Base-by-base conservation (phyloP, 2,113 vertebrate species). In the Martes martes region DNA sequence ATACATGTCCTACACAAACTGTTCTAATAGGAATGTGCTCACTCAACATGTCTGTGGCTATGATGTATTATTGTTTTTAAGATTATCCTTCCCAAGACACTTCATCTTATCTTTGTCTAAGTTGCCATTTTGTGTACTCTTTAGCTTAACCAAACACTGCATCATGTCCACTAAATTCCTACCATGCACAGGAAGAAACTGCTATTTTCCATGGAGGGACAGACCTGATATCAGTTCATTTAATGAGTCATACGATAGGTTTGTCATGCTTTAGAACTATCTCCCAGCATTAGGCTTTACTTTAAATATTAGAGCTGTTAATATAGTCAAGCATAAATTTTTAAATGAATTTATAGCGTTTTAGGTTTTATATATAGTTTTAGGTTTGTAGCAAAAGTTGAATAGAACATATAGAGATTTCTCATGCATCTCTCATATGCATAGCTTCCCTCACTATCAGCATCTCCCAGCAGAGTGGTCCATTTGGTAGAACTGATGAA, bases 241-340 rank as follows among this genome's bases (percentile, higher is more conserved):
- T 76, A 57, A 69, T 86, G 13, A n/a, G 9, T 92, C 23, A 86
- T 69, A 52, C 90, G 50, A 57, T n/a, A 61, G 42, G 7, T 61
- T 91, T 63, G 4, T 19, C 28, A 73, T 73, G 24, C 33, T 74
- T 79, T 83, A 88, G 47, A 57, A 74, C 39, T 80, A 26, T 83
- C 7, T 96, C 89, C 80, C 87, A 65, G 11, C 50, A 10, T 65
- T 95, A 90, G 0, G 2, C 8, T 63, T 36, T 89, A 16, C 31
- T 94, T 61, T 94, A 96, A 95, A 92, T 79, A 83, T 57, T 97
- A 63, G 0, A 96, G 8, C 36, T 74, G 81, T 95, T 92, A 80
- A 65, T 28, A 95, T 80, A 82, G 74, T 92, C 39, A 80, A 1
- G 1, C 0, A 0, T n/a, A 79, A 76, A 65, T 97, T 93, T 93